Evolutionary conservation across 2,113 vertebrate genomes (phyloP).

Genomic region (Epinephelus moara): DNA sequence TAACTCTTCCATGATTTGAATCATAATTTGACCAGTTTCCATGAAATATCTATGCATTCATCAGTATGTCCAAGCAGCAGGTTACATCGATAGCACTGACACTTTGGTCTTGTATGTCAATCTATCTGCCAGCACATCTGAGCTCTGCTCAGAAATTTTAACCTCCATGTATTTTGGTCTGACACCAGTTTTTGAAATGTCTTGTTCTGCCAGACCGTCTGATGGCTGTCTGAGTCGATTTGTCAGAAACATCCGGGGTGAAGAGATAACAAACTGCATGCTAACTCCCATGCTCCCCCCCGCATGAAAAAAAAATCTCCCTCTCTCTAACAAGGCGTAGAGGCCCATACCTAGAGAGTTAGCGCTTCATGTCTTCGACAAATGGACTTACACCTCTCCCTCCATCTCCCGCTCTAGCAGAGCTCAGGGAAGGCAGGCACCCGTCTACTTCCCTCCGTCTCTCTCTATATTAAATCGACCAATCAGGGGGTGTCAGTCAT

Average conservation of each 20-base stretch:
- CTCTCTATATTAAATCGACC: constrained; percentile 86
- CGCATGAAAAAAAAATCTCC: constrained; percentile 51
- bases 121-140: constrained; percentile 27
- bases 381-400: constrained; percentile 85
- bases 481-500: constrained; percentile 87
- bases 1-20: neutral
- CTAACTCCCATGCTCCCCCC: constrained; percentile 58
- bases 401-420: constrained; percentile 69
- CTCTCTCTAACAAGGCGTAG: constrained; percentile 82
- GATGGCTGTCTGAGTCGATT: constrained; percentile 77
- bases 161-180: constrained; percentile 44
- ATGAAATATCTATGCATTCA: neutral
- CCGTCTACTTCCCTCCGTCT: constrained; percentile 72
- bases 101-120: constrained; percentile 15
- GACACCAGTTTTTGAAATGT: constrained; percentile 68
- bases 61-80: neutral
- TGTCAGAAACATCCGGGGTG: constrained; percentile 69
- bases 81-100: neutral
- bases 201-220: constrained; percentile 69
- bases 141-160: constrained; percentile 60
- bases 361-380: constrained; percentile 86
- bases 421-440: constrained; percentile 76
- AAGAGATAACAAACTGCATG: constrained; percentile 81
- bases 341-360: constrained; percentile 84
- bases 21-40: neutral